Evolutionary conservation across 2,888 invertebrate genomes (phyloP).

Genomic region (Caenorhabditis sp.): DNA sequence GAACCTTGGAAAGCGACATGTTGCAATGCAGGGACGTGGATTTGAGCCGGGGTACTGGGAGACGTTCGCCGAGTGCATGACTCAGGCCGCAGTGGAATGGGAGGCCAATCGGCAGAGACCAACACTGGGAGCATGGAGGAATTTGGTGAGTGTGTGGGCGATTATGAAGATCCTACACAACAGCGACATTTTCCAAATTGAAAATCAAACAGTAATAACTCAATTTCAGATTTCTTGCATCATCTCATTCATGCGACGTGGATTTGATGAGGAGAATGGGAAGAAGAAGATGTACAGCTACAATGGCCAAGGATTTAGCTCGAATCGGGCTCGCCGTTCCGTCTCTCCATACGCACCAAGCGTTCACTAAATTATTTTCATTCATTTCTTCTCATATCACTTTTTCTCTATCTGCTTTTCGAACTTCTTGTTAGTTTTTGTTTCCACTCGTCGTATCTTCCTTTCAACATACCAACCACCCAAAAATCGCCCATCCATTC

Average conservation of each 20-base stretch:
- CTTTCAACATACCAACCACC: slow-evolving; percentile 29
- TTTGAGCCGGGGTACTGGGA: slow-evolving; percentile 84
- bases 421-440: background rate
- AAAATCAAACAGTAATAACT: background rate
- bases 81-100: slow-evolving; percentile 81
- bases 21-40: slow-evolving; percentile 77
- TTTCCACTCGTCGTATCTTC: slow-evolving; percentile 18
- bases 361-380: slow-evolving; percentile 41
- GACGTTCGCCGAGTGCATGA: slow-evolving; percentile 82
- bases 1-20: slow-evolving; percentile 80
- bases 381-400: slow-evolving; percentile 33
- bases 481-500: background rate
- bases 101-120: slow-evolving; percentile 78
- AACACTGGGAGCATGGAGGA: slow-evolving; percentile 80
- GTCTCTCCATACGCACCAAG: slow-evolving; percentile 55
- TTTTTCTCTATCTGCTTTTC: slow-evolving; percentile 30
- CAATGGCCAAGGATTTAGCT: slow-evolving; percentile 42
- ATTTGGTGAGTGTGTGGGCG: slow-evolving; percentile 69
- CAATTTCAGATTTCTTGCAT: slow-evolving; percentile 77
- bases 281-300: slow-evolving; percentile 64
- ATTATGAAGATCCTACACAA: no score
- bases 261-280: slow-evolving; percentile 80
- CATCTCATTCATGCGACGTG: slow-evolving; percentile 81
- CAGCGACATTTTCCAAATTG: background rate
- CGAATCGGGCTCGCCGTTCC: slow-evolving; percentile 52